Conservation (phyloP, 2,113 vertebrate genomes). For the Vicugna pacos region DNA sequence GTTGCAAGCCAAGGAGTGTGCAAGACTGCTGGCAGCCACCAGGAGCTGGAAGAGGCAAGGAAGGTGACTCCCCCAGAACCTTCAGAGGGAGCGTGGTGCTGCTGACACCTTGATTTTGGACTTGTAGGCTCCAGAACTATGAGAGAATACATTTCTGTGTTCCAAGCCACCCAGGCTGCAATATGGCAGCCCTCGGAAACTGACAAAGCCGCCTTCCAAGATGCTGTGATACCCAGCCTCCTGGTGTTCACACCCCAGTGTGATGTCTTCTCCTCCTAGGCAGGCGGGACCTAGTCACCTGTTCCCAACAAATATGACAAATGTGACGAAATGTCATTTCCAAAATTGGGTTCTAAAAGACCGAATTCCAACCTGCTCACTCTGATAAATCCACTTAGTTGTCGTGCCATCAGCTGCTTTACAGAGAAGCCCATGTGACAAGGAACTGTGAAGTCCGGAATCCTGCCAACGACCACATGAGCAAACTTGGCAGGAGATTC, state of each 20-base stretch:
- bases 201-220: neutral
- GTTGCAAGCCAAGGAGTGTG: neutral
- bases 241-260: neutral
- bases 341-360: neutral
- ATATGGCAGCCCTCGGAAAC: neutral
- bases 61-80: neutral
- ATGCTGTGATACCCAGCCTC: neutral
- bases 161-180: neutral
- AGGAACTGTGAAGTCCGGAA: neutral
- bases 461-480: neutral
- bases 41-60: neutral
- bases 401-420: neutral
- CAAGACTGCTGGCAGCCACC: too few relatives aligned
- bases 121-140: neutral
- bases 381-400: neutral
- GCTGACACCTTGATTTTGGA: neutral
- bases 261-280: fast-evolving
- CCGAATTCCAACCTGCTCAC: neutral
- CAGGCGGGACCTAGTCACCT: neutral
- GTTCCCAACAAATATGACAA: neutral
- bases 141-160: neutral
- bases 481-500: neutral
- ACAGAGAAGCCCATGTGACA: neutral
- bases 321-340: neutral
- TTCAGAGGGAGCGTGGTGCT: neutral